A percentile compares a stretch with the other conserved stretches of the same genome.
Conservation (phyloP, 2,113 vertebrate species). For the Neopipo cinnamomea region DNA sequence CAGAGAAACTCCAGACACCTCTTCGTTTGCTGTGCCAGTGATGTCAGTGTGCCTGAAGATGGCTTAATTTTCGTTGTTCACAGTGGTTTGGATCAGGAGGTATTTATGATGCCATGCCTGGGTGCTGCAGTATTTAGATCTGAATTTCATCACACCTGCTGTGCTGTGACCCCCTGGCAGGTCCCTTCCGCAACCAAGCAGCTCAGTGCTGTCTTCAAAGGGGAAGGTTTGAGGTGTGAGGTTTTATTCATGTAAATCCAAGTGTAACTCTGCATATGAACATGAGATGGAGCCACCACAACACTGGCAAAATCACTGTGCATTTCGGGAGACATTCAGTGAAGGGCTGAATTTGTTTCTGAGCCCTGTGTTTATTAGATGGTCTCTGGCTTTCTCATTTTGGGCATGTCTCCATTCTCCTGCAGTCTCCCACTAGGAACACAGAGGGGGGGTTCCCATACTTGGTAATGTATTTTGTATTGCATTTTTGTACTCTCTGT, state of each 20-base stretch:
- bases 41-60: neutral
- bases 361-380: neutral
- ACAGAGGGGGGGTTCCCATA: neutral
- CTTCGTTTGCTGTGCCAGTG: neutral
- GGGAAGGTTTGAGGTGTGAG: neutral
- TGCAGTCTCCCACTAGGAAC: neutral
- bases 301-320: neutral
- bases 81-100: neutral
- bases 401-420: neutral
- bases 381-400: neutral
- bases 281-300: slow-evolving; percentile 33
- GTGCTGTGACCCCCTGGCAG: neutral
- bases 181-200: neutral
- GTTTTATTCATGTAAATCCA: neutral
- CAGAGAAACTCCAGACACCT: neutral
- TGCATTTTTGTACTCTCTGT: slow-evolving; percentile 16
- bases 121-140: neutral
- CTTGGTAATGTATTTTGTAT: slow-evolving; percentile 48
- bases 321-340: neutral
- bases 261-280: neutral
- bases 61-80: neutral
- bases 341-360: neutral
- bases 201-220: neutral
- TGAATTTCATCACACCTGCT: neutral
- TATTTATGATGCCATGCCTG: neutral